phyloP scores from a whole-genome alignment of 2,888 invertebrate genomes.

The Alloscopus bannaensis region DNA sequence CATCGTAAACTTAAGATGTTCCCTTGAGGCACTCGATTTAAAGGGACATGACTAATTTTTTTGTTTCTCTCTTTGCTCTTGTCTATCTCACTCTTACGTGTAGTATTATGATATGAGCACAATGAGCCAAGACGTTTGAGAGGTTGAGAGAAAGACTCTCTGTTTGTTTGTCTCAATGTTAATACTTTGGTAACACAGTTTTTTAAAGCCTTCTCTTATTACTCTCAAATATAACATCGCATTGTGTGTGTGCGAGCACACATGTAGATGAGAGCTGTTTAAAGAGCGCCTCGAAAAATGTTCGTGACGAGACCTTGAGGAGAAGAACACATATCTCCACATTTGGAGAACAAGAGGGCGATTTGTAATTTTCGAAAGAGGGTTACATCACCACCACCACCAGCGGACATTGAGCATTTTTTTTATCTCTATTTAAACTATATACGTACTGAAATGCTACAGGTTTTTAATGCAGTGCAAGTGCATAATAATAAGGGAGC shows the following conservation, averaged over 20 bases:
- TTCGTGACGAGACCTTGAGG: constrained; percentile 49
- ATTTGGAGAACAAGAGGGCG: constrained; percentile 34
- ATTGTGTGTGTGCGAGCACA: not conserved
- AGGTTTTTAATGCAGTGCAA: constrained; percentile 1
- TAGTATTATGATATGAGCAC: too few relatives aligned
- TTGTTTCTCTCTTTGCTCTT: constrained; percentile 8
- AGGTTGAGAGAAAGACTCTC: too few relatives aligned
- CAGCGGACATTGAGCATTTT: not conserved
- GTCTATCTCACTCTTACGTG: too few relatives aligned
- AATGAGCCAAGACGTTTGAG: too few relatives aligned
- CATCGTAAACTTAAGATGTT: constrained; percentile 56
- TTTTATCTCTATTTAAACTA: not conserved
- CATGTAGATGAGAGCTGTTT: too few relatives aligned
- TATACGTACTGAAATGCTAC: too few relatives aligned
- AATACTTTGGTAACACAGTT: too few relatives aligned
- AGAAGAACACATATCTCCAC: constrained; percentile 24
- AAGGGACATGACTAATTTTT: constrained; percentile 63
- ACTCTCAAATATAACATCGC: too few relatives aligned
- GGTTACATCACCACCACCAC: constrained; percentile 18
- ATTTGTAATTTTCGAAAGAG: constrained; percentile 44
- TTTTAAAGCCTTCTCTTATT: too few relatives aligned
- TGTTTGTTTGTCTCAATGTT: too few relatives aligned
- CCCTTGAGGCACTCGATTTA: constrained; percentile 69
- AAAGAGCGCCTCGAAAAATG: not conserved
- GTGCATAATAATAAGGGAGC: constrained; percentile 7